Conservation (phyloP, 2,113 vertebrate species). For the Pelodiscus sinensis region DNA sequence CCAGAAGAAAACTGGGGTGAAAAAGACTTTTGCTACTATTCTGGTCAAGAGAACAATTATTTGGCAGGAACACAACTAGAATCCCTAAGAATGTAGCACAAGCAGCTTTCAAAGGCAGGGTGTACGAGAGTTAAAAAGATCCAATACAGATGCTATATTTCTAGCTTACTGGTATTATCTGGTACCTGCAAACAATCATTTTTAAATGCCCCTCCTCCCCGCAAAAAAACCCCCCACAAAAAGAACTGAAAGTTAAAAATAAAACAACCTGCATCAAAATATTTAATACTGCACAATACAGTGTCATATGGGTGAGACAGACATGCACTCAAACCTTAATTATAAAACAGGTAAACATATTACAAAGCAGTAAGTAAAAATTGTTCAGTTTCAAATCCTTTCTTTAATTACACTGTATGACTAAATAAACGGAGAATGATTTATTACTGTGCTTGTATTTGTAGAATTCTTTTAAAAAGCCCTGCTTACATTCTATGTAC, state of each 20-base stretch:
- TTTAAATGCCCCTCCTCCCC: slow-evolving; percentile 37
- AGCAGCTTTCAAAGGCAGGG: slow-evolving; percentile 31
- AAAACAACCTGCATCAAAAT: neutral
- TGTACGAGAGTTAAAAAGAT: slow-evolving; percentile 12
- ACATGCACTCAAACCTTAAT: neutral
- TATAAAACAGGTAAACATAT: neutral
- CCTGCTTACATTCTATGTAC: neutral
- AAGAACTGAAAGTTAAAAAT: neutral
- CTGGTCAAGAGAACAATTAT: neutral
- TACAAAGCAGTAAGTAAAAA: neutral
- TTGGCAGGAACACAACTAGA: slow-evolving; percentile 36
- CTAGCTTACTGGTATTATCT: neutral
- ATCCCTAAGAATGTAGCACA: slow-evolving; percentile 13
- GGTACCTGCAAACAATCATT: slow-evolving; percentile 4
- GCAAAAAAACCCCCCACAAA: neutral
- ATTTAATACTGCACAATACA: slow-evolving; percentile 1
- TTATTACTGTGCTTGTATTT: neutral
- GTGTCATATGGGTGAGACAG: neutral
- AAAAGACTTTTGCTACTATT: slow-evolving; percentile 13
- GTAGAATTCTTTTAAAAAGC: neutral
- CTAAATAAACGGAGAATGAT: neutral
- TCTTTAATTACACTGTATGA: neutral
- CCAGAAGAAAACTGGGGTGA: neutral
- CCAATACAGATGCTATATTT: slow-evolving; percentile 43
- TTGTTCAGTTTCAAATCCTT: neutral